Evolutionary conservation across 2,797 vertebrate genomes (phyloP).

Genomic region (Sebastes umbrosus): DNA sequence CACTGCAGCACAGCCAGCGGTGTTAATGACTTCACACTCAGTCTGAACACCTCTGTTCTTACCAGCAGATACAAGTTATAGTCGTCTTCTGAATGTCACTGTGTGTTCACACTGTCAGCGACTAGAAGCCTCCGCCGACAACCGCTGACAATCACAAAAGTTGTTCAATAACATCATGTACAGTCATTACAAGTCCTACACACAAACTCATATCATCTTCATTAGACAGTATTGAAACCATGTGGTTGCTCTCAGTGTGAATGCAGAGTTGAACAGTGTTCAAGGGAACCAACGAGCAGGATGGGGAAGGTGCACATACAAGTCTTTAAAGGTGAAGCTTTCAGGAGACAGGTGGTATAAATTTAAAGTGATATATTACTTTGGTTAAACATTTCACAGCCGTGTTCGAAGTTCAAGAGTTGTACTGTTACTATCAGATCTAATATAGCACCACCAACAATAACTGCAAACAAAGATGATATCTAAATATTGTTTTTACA

Average conservation of each 20-base stretch:
- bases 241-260: not conserved
- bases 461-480: not conserved
- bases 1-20: not conserved
- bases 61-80: not conserved
- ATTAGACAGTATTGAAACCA: not conserved
- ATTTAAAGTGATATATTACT: slow-evolving; percentile 1
- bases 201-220: not conserved
- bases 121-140: not conserved
- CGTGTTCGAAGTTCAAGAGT: not conserved
- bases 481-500: not conserved
- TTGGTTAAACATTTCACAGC: not conserved
- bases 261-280: not conserved
- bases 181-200: not conserved
- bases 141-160: not conserved
- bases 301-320: slow-evolving; percentile 58
- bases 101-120: not conserved
- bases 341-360: not conserved
- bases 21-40: not conserved
- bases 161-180: not conserved
- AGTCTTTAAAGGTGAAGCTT: slow-evolving; percentile 10
- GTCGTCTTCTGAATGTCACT: not conserved
- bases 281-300: not conserved
- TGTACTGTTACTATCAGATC: not conserved
- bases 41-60: not conserved
- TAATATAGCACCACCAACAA: not conserved